Base-by-base conservation (phyloP, 2,797 vertebrate species). In the Helicolenus hilgendorfi region DNA sequence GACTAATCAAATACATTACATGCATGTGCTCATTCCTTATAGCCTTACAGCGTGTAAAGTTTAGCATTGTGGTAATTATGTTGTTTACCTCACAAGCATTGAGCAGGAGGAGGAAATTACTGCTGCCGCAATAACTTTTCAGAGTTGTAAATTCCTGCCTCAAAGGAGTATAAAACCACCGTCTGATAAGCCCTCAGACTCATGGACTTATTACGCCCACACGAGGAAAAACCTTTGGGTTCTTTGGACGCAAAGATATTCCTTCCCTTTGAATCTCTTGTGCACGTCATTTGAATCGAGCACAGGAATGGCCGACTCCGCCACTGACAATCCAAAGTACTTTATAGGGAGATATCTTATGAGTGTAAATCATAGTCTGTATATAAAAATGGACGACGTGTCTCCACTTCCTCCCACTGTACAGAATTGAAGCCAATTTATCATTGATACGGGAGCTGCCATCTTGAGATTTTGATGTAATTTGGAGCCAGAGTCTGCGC, bases 171-270 rank as follows among this genome's bases (percentile, higher is more conserved):
- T 62, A n/a, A n/a, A 84, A 69, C 77, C 15, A 2, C 35, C 7
- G 6, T 62, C 56, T 33, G 53, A 62, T 85, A 72, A 80, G 38
- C 29, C 72, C 64, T 85, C 64, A 65, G 70, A 70, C 71, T 78
- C 2, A 0, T 24, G 65, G 53, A 77, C 24, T 75, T 26, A 49
- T 60, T 72, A 65, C 65, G 31, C 0, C 26, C 22, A 27, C 38
- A 2, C 64, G 71, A 36, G 36, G 41, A 56, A 71, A 82, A 82
- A 75, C 56, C 22, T 53, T 67, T 45, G 9, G 7, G 2, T 8
- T 56, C 7, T 55, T 49, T 36, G 68, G 67, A 60, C 4, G 29
- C 27, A 13, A 6, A n/a, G 56, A 68, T 85, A 33, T 80, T 79
- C 38, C n/a, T 14, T 27, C 64, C 26, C 26, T 56, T 64, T 64